Percentiles rank a stretch among this genome's conserved stretches.
Conservation (phyloP, 2,888 invertebrate species). For the Gari tellinella region DNA sequence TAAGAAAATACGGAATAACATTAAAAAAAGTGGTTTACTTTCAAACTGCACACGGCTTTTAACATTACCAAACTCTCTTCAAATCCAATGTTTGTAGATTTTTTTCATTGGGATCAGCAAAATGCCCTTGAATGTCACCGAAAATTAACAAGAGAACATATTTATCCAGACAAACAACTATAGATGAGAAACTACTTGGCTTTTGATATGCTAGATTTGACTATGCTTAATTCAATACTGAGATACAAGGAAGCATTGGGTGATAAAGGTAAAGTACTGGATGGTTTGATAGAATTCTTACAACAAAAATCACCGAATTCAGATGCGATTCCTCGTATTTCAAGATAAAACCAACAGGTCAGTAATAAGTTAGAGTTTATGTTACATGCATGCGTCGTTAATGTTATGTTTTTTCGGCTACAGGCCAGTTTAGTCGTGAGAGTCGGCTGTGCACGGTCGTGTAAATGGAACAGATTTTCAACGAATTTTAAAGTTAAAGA, state of each 20-base stretch:
- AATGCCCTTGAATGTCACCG: conserved; percentile 47
- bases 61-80: conserved; percentile 3
- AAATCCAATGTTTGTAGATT: no score
- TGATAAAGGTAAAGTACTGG: conserved; percentile 29
- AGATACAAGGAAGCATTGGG: conserved; percentile 37
- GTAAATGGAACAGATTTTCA: no score
- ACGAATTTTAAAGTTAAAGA: no score
- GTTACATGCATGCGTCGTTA: no score
- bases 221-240: conserved; percentile 40
- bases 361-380: no score
- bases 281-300: conserved; percentile 43
- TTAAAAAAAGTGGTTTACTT: no score
- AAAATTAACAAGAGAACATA: conserved; percentile 49
- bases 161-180: conserved; percentile 31
- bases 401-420: no score
- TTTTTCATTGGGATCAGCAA: conserved; percentile 47
- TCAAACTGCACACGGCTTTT: conserved; percentile 10
- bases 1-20: no score
- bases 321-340: no score
- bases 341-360: no score
- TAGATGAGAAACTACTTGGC: conserved; percentile 53
- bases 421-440: no score
- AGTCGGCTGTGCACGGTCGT: no score
- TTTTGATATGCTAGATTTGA: conserved; percentile 35
- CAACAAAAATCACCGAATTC: conserved; percentile 38